phyloP scores from a whole-genome alignment of 2,888 invertebrate genomes.

The Eristalis intricaria region DNA sequence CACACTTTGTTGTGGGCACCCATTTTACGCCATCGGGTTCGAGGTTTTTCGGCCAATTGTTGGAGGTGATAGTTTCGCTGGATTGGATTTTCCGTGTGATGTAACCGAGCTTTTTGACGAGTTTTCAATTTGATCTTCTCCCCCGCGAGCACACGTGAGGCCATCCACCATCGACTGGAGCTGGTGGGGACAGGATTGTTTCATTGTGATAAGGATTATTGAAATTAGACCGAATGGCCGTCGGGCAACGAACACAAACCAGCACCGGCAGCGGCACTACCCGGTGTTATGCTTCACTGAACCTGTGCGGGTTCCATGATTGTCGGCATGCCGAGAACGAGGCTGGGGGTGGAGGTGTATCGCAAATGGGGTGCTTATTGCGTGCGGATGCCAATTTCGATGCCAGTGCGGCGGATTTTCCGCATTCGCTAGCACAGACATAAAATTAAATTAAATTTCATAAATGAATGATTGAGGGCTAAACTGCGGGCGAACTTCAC shows the following conservation, averaged over 20 bases:
- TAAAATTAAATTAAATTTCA: slow-evolving; percentile 66
- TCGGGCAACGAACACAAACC: neutral
- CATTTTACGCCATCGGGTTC: slow-evolving; percentile 41
- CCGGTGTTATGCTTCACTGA: slow-evolving; percentile 39
- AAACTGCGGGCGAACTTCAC: slow-evolving; percentile 24
- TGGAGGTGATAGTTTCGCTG: slow-evolving; percentile 67
- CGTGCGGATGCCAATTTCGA: slow-evolving; percentile 14
- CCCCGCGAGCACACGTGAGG: neutral
- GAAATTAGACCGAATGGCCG: slow-evolving; percentile 58
- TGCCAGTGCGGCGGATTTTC: slow-evolving; percentile 27
- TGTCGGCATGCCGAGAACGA: neutral
- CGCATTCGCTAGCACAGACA: slow-evolving; percentile 19
- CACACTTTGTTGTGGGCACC: slow-evolving; percentile 20
- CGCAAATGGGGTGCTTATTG: neutral
- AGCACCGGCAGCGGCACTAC: neutral
- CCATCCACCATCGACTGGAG: neutral
- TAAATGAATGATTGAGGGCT: slow-evolving; percentile 62
- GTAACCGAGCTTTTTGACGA: slow-evolving; percentile 64
- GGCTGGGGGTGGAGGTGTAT: neutral
- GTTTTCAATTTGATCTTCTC: slow-evolving; percentile 58
- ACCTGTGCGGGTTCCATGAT: neutral
- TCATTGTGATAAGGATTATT: slow-evolving; percentile 58
- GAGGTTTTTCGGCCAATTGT: slow-evolving; percentile 63
- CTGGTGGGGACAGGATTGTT: neutral
- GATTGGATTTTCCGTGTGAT: slow-evolving; percentile 67